phyloP scores from a whole-genome alignment of 2,113 vertebrate genomes.

The Labeo catla region DNA sequence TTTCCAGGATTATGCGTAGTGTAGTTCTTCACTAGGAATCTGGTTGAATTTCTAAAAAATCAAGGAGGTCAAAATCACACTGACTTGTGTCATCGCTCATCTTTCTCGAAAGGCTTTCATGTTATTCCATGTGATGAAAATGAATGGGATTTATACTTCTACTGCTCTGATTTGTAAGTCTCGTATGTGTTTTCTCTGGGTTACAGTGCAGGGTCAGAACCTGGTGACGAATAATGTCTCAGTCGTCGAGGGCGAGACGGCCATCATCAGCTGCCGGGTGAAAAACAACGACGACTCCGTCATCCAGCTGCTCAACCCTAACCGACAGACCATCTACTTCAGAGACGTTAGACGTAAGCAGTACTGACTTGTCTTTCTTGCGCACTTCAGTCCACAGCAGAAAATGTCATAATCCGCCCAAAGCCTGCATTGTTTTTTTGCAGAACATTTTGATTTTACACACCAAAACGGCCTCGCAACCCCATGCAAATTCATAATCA shows the following conservation, averaged over 20 bases:
- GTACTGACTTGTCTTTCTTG: slow-evolving; percentile 1
- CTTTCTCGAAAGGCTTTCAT: not conserved
- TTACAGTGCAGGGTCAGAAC: slow-evolving; percentile 85
- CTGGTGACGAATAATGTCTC: slow-evolving; percentile 87
- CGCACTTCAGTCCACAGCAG: not conserved
- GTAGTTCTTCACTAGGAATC: not conserved
- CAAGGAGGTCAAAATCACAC: not conserved
- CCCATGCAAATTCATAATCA: slow-evolving; percentile 27
- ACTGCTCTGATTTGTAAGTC: slow-evolving; percentile 60
- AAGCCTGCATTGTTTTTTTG: slow-evolving; percentile 7
- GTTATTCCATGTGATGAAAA: not conserved
- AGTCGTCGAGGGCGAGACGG: slow-evolving; percentile 79
- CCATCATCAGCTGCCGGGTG: slow-evolving; percentile 80
- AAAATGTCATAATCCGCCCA: slow-evolving; percentile 12
- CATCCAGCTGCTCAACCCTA: slow-evolving; percentile 98
- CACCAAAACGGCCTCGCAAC: not conserved
- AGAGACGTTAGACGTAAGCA: slow-evolving; percentile 91
- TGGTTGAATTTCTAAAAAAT: not conserved
- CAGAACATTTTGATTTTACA: not conserved
- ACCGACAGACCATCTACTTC: slow-evolving; percentile 94
- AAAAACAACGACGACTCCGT: slow-evolving; percentile 96
- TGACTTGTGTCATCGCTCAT: not conserved
- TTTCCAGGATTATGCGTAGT: not conserved
- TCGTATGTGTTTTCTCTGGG: slow-evolving; percentile 45
- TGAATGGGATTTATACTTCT: not conserved